Base-by-base conservation (phyloP, 1,140 invertebrate genomes). In the Penaeus japonicus region DNA sequence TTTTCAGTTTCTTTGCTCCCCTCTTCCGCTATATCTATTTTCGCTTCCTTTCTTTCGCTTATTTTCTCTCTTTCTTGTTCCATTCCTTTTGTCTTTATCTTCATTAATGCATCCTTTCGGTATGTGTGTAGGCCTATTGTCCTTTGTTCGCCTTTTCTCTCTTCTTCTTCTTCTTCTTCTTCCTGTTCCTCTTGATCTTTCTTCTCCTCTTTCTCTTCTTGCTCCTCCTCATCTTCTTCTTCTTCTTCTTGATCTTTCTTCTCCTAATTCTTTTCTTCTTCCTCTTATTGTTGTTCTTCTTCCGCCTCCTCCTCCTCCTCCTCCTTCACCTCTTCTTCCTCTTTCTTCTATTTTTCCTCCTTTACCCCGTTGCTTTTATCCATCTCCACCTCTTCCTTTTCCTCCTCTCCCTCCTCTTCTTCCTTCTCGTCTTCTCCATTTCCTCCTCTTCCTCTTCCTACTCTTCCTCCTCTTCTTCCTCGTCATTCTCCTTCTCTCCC, bases 31-130 rank as follows among this genome's bases (percentile, higher is more conserved):
- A 54, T 47, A 30, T 39, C 79, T 5, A 4, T 39, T 57, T 81
- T 57, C 15, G 79, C 30, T n/a, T 81, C 32, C 4, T 57, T 15
- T 81, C 35, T 39, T 24, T 53, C 12, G 2, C n/a, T 54, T 81
- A 27, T 54, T 81, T 81, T 30, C 53, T 81, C 17, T 81, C 27
- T 27, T 81, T 81, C n/a, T 81, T 81, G 2, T 81, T 81, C 18
- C 53, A 47, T 39, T 39, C 7, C 7, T 39, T 2, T 39, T 7
- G 7, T 7, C 35, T 39, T 39, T 7, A 39, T 39, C 7, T 39
- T 39, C 35, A 4, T 39, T 39, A n/a, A n/a, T n/a, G n/a, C 35
- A 4, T 39, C 7, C 35, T 39, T 2, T 39, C 7, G 2, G 2
- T 7, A 39, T 39, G 2, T 39, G 35, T 39, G 2, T 7, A 4